Evolutionary conservation across 2,888 invertebrate species (phyloP).

Genomic region (Schizaphis graminum): DNA sequence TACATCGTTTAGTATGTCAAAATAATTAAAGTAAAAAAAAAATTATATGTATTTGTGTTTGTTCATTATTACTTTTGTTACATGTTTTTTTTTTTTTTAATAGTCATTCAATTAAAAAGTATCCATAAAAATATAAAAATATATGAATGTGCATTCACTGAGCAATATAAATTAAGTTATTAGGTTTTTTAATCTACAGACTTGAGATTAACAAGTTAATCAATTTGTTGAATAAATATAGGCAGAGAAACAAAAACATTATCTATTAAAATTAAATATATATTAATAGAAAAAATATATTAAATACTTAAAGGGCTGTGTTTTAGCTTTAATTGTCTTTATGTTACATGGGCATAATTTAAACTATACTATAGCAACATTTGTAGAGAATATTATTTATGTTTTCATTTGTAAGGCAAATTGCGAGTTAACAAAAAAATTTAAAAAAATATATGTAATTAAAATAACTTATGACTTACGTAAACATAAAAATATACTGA

Average conservation of each 20-base stretch:
- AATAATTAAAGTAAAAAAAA: slow-evolving; percentile 28
- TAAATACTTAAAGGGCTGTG: neutral
- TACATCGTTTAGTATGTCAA: neutral
- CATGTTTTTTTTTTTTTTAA: neutral
- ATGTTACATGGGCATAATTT: neutral
- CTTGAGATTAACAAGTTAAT: neutral
- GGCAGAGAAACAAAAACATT: neutral
- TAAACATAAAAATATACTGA: no score
- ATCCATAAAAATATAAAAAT: neutral
- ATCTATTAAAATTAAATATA: neutral
- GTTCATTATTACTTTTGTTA: neutral
- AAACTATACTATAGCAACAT: neutral
- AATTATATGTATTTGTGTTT: neutral
- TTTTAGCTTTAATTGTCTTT: neutral
- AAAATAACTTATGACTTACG: no score
- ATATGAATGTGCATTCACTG: neutral
- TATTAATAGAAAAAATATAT: neutral
- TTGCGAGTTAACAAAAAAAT: no score
- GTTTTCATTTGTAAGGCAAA: no score
- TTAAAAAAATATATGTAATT: no score
- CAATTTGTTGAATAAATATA: slow-evolving; percentile 23
- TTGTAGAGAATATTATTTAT: neutral
- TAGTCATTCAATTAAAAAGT: neutral
- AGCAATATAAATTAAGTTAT: slow-evolving; percentile 18
- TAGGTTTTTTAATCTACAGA: neutral